Evolutionary conservation across 2,113 vertebrate genomes (phyloP).

Genomic region (Onychostoma macrolepis): DNA sequence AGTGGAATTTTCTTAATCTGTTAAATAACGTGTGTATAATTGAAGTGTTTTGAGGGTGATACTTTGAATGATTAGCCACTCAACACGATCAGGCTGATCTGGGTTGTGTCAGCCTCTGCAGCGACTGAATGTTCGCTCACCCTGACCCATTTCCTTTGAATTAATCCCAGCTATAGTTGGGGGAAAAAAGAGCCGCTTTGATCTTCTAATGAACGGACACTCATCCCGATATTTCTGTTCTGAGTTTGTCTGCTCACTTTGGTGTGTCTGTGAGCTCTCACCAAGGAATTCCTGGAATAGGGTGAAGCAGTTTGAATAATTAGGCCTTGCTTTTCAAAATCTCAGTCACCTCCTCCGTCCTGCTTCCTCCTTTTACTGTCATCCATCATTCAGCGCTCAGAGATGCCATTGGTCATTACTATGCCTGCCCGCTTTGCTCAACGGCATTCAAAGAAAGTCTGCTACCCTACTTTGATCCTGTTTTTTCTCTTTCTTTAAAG

Average conservation of each 20-base stretch:
- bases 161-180: constrained; percentile 67
- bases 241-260: constrained; percentile 68
- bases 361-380: constrained; percentile 39
- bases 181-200: constrained; percentile 68
- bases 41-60: constrained; percentile 8
- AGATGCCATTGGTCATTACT: constrained; percentile 72
- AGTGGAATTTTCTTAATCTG: constrained; percentile 11
- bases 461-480: constrained; percentile 70
- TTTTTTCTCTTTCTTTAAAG: constrained; percentile 63
- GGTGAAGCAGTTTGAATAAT: constrained; percentile 70
- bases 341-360: constrained; percentile 21
- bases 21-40: constrained; percentile 6
- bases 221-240: constrained; percentile 72
- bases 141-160: constrained; percentile 61
- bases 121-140: constrained; percentile 5
- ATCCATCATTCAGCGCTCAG: constrained; percentile 67
- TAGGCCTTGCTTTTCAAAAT: constrained; percentile 63
- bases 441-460: constrained; percentile 67
- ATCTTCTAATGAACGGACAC: constrained; percentile 75
- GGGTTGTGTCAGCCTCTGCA: constrained; percentile 59
- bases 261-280: constrained; percentile 65
- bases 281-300: constrained; percentile 69
- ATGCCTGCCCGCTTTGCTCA: constrained; percentile 63
- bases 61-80: constrained; percentile 57
- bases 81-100: constrained; percentile 65